phyloP scores from a whole-genome alignment of 2,888 invertebrate genomes.

The Erebia ligea region DNA sequence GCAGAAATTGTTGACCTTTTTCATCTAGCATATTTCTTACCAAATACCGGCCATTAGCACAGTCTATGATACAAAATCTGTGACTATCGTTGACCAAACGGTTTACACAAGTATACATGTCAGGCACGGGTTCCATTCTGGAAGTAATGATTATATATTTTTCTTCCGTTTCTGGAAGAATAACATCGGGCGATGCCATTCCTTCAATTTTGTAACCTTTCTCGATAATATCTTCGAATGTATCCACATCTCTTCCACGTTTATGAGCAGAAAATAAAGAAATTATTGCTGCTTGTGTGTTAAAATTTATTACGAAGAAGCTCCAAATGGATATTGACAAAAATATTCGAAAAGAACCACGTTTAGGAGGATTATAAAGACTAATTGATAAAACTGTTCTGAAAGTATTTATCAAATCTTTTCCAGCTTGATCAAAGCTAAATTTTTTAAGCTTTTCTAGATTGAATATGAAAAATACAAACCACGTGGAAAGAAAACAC shows the following conservation, averaged over 20 bases:
- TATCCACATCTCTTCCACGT: constrained; percentile 71
- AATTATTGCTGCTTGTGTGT: constrained; percentile 70
- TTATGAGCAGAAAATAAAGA: constrained; percentile 72
- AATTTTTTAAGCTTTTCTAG: constrained; percentile 50
- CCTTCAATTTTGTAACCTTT: constrained; percentile 71
- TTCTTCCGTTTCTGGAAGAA: constrained; percentile 68
- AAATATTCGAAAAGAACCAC: constrained; percentile 62
- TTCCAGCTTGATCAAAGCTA: constrained; percentile 64
- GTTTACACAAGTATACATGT: constrained; percentile 60
- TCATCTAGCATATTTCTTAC: constrained; percentile 62
- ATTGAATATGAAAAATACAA: constrained; percentile 60
- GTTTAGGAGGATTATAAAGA: constrained; percentile 60
- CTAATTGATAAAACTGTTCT: constrained; percentile 62
- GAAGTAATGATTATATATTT: constrained; percentile 61
- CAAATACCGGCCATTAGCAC: constrained; percentile 65
- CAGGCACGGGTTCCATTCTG: constrained; percentile 55
- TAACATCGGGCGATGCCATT: constrained; percentile 69
- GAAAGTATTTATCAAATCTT: constrained; percentile 66
- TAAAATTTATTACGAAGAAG: constrained; percentile 71
- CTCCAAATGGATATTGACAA: constrained; percentile 67
- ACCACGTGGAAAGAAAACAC: constrained; percentile 66
- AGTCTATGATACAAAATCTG: constrained; percentile 72
- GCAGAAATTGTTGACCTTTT: constrained; percentile 70
- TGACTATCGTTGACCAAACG: constrained; percentile 58
- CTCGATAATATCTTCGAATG: constrained; percentile 70